phyloP scores from a whole-genome alignment of 2,888 invertebrate genomes.

The Sinotaia quadrata region DNA sequence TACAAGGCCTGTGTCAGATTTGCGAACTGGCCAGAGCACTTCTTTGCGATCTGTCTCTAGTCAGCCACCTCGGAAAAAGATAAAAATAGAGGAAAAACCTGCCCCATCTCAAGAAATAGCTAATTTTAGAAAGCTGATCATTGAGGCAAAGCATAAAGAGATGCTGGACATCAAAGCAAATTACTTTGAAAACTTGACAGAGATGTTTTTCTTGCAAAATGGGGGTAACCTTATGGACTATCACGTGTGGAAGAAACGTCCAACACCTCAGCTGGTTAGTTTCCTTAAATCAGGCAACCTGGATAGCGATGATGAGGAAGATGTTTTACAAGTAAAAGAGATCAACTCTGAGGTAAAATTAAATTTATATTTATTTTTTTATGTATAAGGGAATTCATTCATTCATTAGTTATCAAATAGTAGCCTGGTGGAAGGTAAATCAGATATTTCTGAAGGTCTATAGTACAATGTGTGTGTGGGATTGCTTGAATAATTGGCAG shows the following conservation, averaged over 20 bases:
- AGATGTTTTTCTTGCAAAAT: constrained; percentile 88
- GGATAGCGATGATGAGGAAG: constrained; percentile 77
- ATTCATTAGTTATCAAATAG: too few relatives aligned
- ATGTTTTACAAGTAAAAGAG: constrained; percentile 50
- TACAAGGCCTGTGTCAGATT: constrained; percentile 10
- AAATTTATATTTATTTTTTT: too few relatives aligned
- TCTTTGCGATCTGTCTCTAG: constrained; percentile 36
- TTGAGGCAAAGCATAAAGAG: constrained; percentile 56
- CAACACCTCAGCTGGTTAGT: constrained; percentile 80
- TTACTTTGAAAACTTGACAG: constrained; percentile 76
- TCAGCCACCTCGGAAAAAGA: constrained; percentile 60
- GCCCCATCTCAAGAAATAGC: constrained; percentile 63
- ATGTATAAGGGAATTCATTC: too few relatives aligned
- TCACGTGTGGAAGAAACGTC: constrained; percentile 86
- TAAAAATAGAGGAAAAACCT: constrained; percentile 66
- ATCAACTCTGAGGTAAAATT: constrained; percentile 56
- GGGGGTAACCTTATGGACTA: constrained; percentile 92
- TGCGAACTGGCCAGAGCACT: constrained; percentile 1
- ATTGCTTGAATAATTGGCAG: too few relatives aligned
- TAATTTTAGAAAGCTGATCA: constrained; percentile 57
- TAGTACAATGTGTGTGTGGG: too few relatives aligned
- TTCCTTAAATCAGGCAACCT: constrained; percentile 84
- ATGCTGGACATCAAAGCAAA: constrained; percentile 66
- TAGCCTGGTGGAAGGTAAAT: too few relatives aligned
- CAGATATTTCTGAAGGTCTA: too few relatives aligned